Conservation (phyloP, 2,113 vertebrate genomes). For the Ictidomys tridecemlineatus region DNA sequence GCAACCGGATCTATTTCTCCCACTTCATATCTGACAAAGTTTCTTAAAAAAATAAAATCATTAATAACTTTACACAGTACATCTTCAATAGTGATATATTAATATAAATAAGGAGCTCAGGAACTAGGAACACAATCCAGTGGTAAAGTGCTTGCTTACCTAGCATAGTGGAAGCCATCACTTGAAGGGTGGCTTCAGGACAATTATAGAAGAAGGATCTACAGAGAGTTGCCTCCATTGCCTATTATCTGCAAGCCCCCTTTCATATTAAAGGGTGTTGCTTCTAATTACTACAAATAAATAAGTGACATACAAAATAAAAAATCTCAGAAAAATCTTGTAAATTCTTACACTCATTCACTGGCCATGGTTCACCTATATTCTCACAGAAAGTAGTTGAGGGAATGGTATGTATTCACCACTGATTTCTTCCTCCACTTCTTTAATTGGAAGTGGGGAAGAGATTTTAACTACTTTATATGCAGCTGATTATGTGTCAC, state of each 20-base stretch:
- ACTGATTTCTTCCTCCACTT: neutral
- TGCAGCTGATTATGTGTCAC: neutral
- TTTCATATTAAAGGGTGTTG: neutral
- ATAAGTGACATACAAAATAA: neutral
- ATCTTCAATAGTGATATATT: neutral
- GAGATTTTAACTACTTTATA: neutral
- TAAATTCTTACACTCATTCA: neutral
- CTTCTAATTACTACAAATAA: neutral
- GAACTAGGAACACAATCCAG: neutral
- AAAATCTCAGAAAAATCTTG: neutral
- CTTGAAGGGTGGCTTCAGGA: neutral
- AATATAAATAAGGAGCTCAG: neutral
- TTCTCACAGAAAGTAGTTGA: neutral
- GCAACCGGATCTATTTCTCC: constrained; percentile 33
- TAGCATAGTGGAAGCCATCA: too few species aligned
- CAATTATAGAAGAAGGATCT: neutral
- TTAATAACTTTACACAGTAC: neutral
- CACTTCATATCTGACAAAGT: neutral
- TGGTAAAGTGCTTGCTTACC: too few species aligned
- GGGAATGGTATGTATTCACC: neutral
- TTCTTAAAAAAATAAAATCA: constrained; percentile 36
- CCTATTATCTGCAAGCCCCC: neutral
- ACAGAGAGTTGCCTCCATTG: neutral
- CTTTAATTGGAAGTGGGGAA: neutral
- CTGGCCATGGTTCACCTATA: neutral